These are phyloP conservation scores for Galemys pyrenaicus DNA, from an alignment of 2,113 vertebrate species.

Conservation along the genomic window DNA sequence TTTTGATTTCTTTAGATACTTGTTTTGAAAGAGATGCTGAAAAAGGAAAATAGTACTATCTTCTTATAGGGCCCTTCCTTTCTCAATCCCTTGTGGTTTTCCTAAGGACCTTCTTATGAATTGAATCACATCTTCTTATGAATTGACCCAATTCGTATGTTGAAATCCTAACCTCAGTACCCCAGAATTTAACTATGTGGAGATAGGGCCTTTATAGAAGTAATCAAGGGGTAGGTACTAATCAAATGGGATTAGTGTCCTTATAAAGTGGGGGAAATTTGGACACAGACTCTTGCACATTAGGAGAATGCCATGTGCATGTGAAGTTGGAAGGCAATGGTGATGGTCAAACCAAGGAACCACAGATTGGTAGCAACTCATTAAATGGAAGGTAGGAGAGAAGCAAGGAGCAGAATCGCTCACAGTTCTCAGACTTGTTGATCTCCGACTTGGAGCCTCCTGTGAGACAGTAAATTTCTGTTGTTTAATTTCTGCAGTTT, in stretches of 20 bases:
- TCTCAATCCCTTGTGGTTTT: neutral
- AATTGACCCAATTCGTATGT: neutral
- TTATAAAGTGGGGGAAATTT: neutral
- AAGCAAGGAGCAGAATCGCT: neutral
- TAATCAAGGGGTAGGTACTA: neutral
- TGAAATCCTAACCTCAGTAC: neutral
- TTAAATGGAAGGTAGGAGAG: neutral
- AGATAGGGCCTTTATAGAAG: neutral
- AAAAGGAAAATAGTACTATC: conserved; percentile 30
- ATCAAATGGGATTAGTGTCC: neutral
- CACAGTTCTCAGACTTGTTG: neutral
- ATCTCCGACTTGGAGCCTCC: neutral
- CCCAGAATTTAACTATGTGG: neutral
- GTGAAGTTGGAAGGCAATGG: neutral
- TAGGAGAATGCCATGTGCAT: neutral
- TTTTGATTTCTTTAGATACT: conserved; percentile 40
- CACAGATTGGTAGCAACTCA: neutral
- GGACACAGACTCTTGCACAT: neutral
- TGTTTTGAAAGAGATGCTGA: conserved; percentile 27
- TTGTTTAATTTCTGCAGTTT: neutral
- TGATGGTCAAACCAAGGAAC: neutral
- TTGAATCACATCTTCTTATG: neutral
- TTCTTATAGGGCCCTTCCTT: neutral
- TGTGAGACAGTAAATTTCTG: neutral
- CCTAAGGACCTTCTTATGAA: neutral